A percentile compares a stretch with the other conserved stretches of the same genome.
Evolutionary conservation across 2,888 invertebrate species (phyloP).

Genomic region (Lasius fuliginosus): DNA sequence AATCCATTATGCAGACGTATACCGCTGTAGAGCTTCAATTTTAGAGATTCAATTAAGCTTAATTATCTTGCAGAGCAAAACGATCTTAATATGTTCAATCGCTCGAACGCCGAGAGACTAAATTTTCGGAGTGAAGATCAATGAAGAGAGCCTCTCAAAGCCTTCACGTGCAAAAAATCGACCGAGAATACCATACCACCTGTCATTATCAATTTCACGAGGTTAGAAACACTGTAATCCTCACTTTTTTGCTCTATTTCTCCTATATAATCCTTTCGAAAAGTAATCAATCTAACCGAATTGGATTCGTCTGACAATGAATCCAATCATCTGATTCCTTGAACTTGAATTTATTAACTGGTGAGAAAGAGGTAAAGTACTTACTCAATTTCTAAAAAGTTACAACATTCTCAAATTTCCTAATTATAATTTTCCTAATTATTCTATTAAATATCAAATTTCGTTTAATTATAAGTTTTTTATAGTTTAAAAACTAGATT

Average conservation of each 20-base stretch:
- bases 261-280: neutral
- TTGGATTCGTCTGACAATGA: neutral
- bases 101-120: neutral
- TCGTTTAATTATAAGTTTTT: neutral
- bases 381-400: neutral
- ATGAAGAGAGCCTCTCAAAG: neutral
- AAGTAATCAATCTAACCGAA: constrained; percentile 23
- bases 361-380: neutral
- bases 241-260: neutral
- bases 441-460: constrained; percentile 12
- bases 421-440: neutral
- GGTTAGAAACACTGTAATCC: neutral
- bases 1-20: neutral
- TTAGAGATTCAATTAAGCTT: constrained; percentile 40
- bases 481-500: neutral
- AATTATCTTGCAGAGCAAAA: constrained; percentile 1
- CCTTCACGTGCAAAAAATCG: constrained; percentile 17
- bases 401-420: neutral
- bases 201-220: constrained; percentile 45
- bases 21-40: neutral
- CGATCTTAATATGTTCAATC: constrained; percentile 40
- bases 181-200: constrained; percentile 6
- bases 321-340: too few relatives aligned
- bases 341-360: constrained; percentile 5
- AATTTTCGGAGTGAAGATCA: constrained; percentile 2